Evolutionary conservation across 1,140 invertebrate genomes (phyloP), one percentile per base, ranked within the genome.

Genomic region (Bombus cullumanus): DNA sequence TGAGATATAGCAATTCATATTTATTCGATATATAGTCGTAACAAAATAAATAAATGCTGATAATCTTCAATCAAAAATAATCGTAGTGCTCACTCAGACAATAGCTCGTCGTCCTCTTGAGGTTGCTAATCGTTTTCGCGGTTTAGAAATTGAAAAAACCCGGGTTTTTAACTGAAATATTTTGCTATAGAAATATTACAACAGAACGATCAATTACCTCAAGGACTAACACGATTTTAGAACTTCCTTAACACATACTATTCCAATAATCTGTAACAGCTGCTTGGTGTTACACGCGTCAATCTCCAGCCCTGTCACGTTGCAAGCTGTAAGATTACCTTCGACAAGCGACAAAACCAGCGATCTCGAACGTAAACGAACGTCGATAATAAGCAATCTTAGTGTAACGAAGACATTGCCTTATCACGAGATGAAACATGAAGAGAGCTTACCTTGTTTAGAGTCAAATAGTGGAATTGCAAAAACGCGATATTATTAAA

Each of bases 291-390:
- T 68, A 68, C 34, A 68, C 66, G 66, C 66, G 66, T 68, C 66
- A 37, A 68, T 68, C 37, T 68, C 22, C 66, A 68, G 22, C 3
- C 34, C 8, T 68, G 66, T 68, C 66, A 37, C 66, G 66, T 0
- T 68, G 66, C 22, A 68, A 37, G 66, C 18, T 68, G 22, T 34
- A 15, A 68, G 66, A 68, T 68, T 68, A 68, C 34, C 66, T 25
- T 68, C 18, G 22, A 10, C 66, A 68, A 31, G 66, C 66, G 66
- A 34, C 31, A 68, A 68, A 68, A 68, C 18, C 66, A 22, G 34
- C 34, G 34, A 68, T 68, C 66, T 68, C 66, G 66, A 68, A 37
- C 34, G 34, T 68, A 68, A 68, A 68, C 66, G 66, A 68, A 37
- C 66, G 34, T 25, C 66, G 66, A 68, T 68, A 68, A 68, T 68